These are phyloP conservation scores for Bucorvus abyssinicus DNA, from an alignment of 2,797 vertebrate species.

Conservation along the genomic window DNA sequence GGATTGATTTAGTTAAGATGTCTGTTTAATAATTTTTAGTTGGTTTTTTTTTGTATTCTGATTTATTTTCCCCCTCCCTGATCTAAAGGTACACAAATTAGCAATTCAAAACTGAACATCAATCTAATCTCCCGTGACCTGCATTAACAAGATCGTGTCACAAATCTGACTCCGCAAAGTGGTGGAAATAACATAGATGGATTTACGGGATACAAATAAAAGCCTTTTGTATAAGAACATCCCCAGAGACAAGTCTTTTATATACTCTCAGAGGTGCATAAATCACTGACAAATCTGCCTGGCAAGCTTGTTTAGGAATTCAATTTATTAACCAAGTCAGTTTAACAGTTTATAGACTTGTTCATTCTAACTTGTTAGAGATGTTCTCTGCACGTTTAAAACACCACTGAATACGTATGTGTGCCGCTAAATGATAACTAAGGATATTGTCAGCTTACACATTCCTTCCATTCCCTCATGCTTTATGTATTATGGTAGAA, in stretches of 20 bases:
- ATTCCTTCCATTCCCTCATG: neutral
- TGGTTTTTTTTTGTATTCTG: neutral
- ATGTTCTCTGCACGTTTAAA: neutral
- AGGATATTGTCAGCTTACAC: neutral
- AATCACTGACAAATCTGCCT: slow-evolving; percentile 38
- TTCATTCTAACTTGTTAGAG: neutral
- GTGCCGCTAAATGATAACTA: neutral
- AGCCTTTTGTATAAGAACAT: slow-evolving; percentile 33
- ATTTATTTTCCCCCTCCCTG: rapidly evolving
- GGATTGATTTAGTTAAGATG: neutral
- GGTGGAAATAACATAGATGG: slow-evolving; percentile 3
- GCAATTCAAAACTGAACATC: neutral
- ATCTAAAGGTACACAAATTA: neutral
- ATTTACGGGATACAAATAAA: slow-evolving; percentile 39
- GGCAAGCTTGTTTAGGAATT: slow-evolving; percentile 22
- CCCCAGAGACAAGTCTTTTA: slow-evolving; percentile 2
- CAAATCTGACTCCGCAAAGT: neutral
- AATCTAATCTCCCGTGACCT: neutral
- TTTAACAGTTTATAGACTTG: slow-evolving; percentile 39
- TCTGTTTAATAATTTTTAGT: neutral
- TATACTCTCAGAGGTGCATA: slow-evolving; percentile 33
- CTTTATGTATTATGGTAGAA: neutral
- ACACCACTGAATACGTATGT: neutral
- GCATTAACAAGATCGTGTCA: neutral
- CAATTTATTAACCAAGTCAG: slow-evolving; percentile 54